Evolutionary conservation across 2,113 vertebrate genomes (phyloP), one percentile per base, ranked within the genome.

Genomic region (Oreocharis arfaki): DNA sequence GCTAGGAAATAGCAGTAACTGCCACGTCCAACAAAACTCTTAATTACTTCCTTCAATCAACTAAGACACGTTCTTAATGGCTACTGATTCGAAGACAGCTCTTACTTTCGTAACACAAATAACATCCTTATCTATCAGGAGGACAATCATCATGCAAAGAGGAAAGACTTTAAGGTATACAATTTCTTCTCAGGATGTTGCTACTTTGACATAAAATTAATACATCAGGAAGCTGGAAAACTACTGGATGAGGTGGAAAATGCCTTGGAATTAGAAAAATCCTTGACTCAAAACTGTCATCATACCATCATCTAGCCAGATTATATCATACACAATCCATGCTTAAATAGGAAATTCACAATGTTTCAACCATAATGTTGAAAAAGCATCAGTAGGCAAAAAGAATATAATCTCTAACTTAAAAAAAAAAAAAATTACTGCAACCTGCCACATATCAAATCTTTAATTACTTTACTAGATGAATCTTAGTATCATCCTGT

Each of bases 381-480:
- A 94, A 95, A 76, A 93, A 74, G 42, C n/a, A 92, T 76, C 46
- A 90, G 30, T 41, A 81, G 53, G 35, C 33, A 93, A 79, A 94
- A 90, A n/a, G 49, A 96, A 60, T 96, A 95, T 57, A 91, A 94
- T 84, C n/a, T 91, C 42, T 94, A 93, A 96, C 83, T 83, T 32
- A 26, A 96, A 92, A 96, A 95, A 89, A 50, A 95, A n/a, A n/a
- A n/a, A n/a, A n/a, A n/a, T 97, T 85, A 71, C 44, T 90, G 57
- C 76, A 95, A 88, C 79, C 50, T 88, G 92, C 44, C 76, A 70
- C 81, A 46, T 94, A 97, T 95, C 93, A 97, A 96, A 97, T 95
- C 77, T 96, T 96, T 95, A 96, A 97, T 97, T 93, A 87, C 73
- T 97, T 96, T 95, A 94, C 77, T 94, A 96, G 84, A 96, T 96